Conservation (phyloP, 1,140 invertebrate species). For the Pteromalus puparum region DNA sequence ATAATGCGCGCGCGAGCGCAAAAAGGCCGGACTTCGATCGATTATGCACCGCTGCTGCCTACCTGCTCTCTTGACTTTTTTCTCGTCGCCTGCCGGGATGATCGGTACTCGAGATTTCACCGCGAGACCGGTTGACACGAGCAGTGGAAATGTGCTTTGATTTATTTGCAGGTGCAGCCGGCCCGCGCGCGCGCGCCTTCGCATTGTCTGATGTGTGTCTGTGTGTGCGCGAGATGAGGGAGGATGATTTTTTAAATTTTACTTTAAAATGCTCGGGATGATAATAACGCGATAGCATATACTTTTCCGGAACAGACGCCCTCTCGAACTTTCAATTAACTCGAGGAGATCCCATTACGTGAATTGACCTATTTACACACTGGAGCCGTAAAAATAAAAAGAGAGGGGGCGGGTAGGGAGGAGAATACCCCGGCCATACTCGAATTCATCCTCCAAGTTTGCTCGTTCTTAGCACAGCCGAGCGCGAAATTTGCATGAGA, state of each 20-base stretch:
- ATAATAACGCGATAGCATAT: background rate
- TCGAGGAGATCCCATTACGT: slow-evolving; percentile 13
- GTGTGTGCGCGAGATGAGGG: background rate
- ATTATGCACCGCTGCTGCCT: slow-evolving; percentile 14
- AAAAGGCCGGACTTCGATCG: slow-evolving; percentile 15
- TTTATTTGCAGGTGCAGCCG: slow-evolving; percentile 18
- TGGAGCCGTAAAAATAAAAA: background rate
- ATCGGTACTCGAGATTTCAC: slow-evolving; percentile 38
- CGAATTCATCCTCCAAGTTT: slow-evolving; percentile 24
- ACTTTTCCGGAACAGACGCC: background rate
- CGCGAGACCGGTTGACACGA: slow-evolving; percentile 38
- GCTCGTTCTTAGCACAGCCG: slow-evolving; percentile 1
- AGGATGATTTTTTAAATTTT: background rate
- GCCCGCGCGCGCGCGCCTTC: too few relatives aligned
- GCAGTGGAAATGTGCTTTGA: slow-evolving; percentile 35
- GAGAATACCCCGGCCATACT: background rate
- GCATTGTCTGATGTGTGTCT: background rate
- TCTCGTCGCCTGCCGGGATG: slow-evolving; percentile 3
- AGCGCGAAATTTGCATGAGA: slow-evolving; percentile 16
- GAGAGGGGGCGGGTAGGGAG: too few relatives aligned
- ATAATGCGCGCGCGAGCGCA: slow-evolving; percentile 18
- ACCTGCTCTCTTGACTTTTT: background rate
- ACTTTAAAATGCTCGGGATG: background rate
- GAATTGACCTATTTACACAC: slow-evolving; percentile 20
- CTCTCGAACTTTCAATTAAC: slow-evolving; percentile 22